Percentiles rank a stretch among this genome's conserved stretches.
Evolutionary conservation across 1,140 invertebrate genomes (phyloP).

Genomic region (Xylocopa sonorina): DNA sequence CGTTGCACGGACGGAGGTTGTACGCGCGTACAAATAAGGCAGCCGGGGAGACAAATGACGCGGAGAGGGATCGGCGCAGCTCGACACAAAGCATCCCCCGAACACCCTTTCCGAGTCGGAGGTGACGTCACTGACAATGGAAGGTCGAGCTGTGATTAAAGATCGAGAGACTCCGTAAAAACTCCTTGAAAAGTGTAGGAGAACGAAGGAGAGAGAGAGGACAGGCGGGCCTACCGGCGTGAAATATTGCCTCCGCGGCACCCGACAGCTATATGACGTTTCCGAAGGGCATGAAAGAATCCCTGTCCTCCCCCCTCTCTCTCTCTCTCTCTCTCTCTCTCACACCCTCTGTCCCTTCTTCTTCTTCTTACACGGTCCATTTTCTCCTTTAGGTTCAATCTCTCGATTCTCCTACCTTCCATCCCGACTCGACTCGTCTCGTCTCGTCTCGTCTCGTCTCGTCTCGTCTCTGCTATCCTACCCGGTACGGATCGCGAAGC

Average conservation of each 20-base stretch:
- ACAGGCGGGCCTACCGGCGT: constrained; percentile 62
- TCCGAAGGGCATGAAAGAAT: constrained; percentile 78
- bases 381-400: background rate
- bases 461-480: background rate
- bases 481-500: too few relatives aligned
- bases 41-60: constrained; percentile 76
- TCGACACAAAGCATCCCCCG: constrained; percentile 76
- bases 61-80: constrained; percentile 74
- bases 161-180: constrained; percentile 80
- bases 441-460: background rate
- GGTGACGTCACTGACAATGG: constrained; percentile 81
- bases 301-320: constrained; percentile 47
- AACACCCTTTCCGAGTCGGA: constrained; percentile 74
- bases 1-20: too few relatives aligned
- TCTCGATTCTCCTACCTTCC: too few relatives aligned
- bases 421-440: background rate
- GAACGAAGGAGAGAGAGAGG: constrained; percentile 56
- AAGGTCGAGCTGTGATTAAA: constrained; percentile 81
- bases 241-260: constrained; percentile 71
- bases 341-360: background rate
- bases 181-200: constrained; percentile 77
- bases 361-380: background rate
- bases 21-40: constrained; percentile 73
- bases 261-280: constrained; percentile 79
- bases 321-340: background rate